Evolutionary conservation across 2,113 vertebrate species (phyloP).

Genomic region (Hemiprocne comata): DNA sequence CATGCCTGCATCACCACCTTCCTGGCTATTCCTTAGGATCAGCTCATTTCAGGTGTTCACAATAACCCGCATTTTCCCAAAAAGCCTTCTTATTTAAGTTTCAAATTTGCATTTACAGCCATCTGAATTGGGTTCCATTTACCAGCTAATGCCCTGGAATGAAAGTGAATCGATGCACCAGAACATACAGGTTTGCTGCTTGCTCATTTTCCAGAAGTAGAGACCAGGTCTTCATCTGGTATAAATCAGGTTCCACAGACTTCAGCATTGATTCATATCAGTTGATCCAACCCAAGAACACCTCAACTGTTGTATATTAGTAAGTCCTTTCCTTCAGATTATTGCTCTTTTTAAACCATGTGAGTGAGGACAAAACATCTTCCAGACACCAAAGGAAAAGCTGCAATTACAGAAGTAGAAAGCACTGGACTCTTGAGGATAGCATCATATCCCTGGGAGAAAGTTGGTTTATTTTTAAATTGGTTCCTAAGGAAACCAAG

Average conservation of each 20-base stretch:
- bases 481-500: slow-evolving; percentile 45
- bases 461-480: slow-evolving; percentile 32
- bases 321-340: background rate
- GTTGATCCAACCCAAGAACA: background rate
- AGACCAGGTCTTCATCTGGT: background rate
- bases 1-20: accelerated
- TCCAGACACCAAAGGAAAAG: background rate
- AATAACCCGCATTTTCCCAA: background rate
- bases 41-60: background rate
- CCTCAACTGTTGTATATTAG: background rate
- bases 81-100: background rate
- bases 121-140: background rate
- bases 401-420: background rate
- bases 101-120: background rate
- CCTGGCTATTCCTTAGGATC: background rate
- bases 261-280: background rate
- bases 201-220: background rate
- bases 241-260: background rate
- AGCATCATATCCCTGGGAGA: background rate
- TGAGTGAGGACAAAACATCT: background rate
- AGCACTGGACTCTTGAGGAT: background rate
- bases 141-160: background rate
- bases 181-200: background rate
- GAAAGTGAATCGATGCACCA: background rate
- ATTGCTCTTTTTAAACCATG: background rate